Conservation (phyloP, 2,113 vertebrate species). For the Paradoxurus hermaphroditus region DNA sequence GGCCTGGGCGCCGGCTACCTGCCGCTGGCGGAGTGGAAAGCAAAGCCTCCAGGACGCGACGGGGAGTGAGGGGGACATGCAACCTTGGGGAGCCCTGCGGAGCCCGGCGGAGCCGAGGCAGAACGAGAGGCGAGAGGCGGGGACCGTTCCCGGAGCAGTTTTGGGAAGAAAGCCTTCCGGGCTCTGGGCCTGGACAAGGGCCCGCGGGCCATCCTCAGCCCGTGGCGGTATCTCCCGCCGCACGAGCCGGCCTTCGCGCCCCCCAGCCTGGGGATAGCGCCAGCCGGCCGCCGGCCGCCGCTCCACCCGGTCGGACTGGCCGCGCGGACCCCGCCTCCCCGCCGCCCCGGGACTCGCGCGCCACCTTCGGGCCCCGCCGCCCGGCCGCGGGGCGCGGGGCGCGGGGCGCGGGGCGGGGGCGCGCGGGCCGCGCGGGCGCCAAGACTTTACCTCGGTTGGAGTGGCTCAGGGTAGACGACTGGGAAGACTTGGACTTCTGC, state of each 20-base stretch:
- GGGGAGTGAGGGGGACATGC: background rate
- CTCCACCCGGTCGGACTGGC: background rate
- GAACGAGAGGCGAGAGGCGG: background rate
- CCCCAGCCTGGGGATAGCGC: accelerated
- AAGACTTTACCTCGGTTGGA: conserved; percentile 84
- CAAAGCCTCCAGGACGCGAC: accelerated
- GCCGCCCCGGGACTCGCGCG: accelerated
- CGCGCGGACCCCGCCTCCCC: no score
- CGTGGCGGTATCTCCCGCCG: background rate
- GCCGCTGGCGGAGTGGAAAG: background rate
- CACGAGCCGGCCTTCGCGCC: background rate
- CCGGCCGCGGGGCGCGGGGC: accelerated
- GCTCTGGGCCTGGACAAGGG: accelerated
- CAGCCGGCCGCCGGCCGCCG: accelerated
- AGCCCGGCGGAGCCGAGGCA: no score
- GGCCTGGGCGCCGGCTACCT: background rate
- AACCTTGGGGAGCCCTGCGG: accelerated
- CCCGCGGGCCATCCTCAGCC: background rate
- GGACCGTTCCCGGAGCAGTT: background rate
- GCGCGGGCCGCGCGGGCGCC: accelerated
- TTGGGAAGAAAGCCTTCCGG: background rate
- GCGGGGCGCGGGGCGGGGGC: accelerated
- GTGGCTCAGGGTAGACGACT: conserved; percentile 81
- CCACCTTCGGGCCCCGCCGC: background rate
- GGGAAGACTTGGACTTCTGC: conserved; percentile 84